Base-by-base conservation (phyloP, 2,888 invertebrate genomes). In the Deilephila elpenor region DNA sequence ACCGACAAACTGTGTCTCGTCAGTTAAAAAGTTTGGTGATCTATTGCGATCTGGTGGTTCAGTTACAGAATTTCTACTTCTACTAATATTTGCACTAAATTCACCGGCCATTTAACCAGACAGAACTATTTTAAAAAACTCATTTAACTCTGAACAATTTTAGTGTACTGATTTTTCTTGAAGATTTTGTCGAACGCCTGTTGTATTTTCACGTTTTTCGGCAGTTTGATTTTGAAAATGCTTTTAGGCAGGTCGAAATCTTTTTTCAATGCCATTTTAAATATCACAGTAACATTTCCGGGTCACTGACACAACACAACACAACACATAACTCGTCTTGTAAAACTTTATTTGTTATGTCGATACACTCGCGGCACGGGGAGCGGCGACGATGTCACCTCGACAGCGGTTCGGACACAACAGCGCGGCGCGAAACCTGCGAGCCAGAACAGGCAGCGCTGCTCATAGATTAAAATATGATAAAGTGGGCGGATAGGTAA, bases 91-190 rank as follows among this genome's bases (percentile, higher is more conserved):
- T 83, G 84, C 88, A 89, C 86, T 88, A 84, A 87, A 83, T 85
- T 93, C 93, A 91, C 93, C 93, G 79, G 94, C 95, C 94, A 94
- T 95, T 93, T 93, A 93, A 84, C 86, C 85, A 81, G 78, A 82
- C 75, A 74, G 75, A 73, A 76, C 74, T 73, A 71, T 72, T 76
- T 77, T 72, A 71, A 71, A 51, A 44, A 44, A 44, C 44, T 72
- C 53, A 80, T 77, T 88, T 90, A 94, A 90, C 91, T 93, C 84
- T 93, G 91, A 86, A 90, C 93, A 88, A 94, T 94, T 92, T 94
- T 94, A 19, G 91, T 93, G 84, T 94, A 94, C 83, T 86, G 93
- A 81, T 92, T 93, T 87, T 90, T 91, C 86, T 93, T 92, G 86
- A 94, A 94, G 75, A 93, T 82, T 82, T 90, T 93, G 77, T 93